Conservation (phyloP, 2,113 vertebrate genomes). For the Prunella fulvescens region DNA sequence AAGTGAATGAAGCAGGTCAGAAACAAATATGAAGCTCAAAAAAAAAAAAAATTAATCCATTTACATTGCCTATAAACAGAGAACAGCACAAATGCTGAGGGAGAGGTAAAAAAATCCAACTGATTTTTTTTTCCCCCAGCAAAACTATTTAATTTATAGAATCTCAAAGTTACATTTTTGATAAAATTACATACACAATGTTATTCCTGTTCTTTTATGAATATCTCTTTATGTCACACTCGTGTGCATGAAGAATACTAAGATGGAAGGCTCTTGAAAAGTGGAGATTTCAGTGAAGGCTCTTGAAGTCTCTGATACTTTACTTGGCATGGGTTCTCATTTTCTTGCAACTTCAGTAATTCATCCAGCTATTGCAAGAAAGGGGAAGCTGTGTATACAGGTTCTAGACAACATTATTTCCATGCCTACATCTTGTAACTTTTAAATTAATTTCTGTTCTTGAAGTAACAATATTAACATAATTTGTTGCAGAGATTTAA, state of each 20-base stretch:
- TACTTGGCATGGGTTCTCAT: background rate
- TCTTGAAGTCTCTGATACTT: background rate
- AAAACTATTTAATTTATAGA: background rate
- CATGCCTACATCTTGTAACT: conserved; percentile 1
- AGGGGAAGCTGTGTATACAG: conserved; percentile 14
- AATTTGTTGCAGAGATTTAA: conserved; percentile 27
- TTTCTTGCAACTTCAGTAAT: background rate
- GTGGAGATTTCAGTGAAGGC: background rate
- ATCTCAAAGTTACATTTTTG: background rate
- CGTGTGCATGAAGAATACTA: fast-evolving
- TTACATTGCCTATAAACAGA: background rate
- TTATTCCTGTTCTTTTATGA: background rate
- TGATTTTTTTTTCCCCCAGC: background rate
- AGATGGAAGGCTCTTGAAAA: background rate
- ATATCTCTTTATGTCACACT: background rate
- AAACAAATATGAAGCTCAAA: background rate
- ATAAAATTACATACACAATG: background rate
- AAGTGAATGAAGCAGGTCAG: background rate
- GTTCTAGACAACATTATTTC: conserved; percentile 3
- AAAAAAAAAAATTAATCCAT: background rate
- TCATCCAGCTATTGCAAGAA: background rate
- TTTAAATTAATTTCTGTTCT: conserved; percentile 49
- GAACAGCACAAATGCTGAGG: background rate
- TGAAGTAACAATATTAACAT: conserved; percentile 36
- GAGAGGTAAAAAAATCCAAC: background rate